A percentile compares a stretch with the other conserved stretches of the same genome.
Evolutionary conservation across 2,113 vertebrate genomes (phyloP).

Genomic region (Pteruthius melanotis): DNA sequence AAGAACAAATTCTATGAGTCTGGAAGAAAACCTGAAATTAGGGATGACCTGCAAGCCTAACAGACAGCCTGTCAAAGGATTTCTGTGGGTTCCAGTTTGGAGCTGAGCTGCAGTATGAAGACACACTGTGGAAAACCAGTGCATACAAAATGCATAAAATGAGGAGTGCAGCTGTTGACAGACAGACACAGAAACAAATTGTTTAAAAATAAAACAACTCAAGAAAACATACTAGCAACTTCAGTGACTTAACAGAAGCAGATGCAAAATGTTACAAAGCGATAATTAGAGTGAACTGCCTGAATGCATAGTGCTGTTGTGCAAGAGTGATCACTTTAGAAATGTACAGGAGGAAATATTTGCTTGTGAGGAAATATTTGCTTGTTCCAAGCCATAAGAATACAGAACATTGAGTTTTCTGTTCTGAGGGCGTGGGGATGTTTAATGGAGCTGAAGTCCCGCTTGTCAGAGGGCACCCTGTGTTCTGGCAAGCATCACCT

Average conservation of each 20-base stretch:
- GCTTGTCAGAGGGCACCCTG: neutral
- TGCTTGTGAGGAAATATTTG: slow-evolving; percentile 50
- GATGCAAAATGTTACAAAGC: neutral
- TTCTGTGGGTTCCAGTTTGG: neutral
- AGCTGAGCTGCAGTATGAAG: neutral
- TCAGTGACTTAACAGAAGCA: neutral
- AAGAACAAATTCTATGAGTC: neutral
- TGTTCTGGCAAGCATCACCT: neutral
- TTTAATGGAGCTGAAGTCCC: neutral
- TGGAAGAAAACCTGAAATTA: neutral
- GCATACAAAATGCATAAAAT: neutral
- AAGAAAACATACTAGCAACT: neutral
- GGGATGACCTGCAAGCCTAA: neutral
- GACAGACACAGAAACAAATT: neutral
- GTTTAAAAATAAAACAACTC: slow-evolving; percentile 4
- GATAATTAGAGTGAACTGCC: neutral
- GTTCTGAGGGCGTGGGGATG: neutral
- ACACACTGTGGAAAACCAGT: neutral
- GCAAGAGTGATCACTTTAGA: slow-evolving; percentile 37
- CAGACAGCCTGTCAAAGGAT: neutral
- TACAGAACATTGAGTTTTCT: slow-evolving; percentile 57
- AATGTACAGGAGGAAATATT: slow-evolving; percentile 39
- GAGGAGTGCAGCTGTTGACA: neutral
- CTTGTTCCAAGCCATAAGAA: slow-evolving; percentile 40
- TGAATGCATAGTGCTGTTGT: neutral